These are phyloP conservation scores for Platorchestia sp. DNA, from an alignment of 1,140 invertebrate species.

Conservation along the genomic window DNA sequence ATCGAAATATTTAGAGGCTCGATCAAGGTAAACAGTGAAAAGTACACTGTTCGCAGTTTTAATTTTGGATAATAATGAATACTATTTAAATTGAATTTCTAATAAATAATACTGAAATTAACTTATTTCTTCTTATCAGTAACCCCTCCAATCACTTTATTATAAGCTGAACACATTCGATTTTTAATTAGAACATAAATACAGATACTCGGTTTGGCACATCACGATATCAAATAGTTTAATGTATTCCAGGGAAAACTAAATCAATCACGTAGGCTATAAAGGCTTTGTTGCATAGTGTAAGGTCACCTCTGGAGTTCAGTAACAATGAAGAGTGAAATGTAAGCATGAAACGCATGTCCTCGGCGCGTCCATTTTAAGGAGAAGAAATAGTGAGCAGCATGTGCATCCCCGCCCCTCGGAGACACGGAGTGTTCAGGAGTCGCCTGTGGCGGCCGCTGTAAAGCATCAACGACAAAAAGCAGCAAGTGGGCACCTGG, in stretches of 20 bases:
- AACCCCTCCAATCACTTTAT: too few relatives aligned
- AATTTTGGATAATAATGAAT: too few relatives aligned
- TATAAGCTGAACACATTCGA: too few relatives aligned
- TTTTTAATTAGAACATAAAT: too few relatives aligned
- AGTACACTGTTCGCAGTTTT: too few relatives aligned
- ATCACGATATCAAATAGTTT: too few relatives aligned
- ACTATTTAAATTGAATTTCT: too few relatives aligned
- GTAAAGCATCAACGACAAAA: background rate
- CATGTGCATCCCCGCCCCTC: background rate
- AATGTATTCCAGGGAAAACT: background rate
- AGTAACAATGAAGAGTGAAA: background rate
- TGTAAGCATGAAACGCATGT: background rate
- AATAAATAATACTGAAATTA: too few relatives aligned
- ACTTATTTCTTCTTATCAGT: too few relatives aligned
- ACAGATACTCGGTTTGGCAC: too few relatives aligned
- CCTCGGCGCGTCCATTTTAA: background rate
- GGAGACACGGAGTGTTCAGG: background rate
- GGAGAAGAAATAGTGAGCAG: background rate
- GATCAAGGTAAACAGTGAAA: too few relatives aligned
- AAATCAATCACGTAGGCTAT: background rate
- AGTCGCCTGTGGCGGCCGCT: background rate
- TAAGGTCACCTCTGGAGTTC: background rate
- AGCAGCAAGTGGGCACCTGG: background rate
- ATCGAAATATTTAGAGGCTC: too few relatives aligned
- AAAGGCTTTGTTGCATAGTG: background rate